Evolutionary conservation across 2,797 vertebrate genomes (phyloP), one percentile per base, ranked within the genome.

Genomic region (Pampus argenteus): DNA sequence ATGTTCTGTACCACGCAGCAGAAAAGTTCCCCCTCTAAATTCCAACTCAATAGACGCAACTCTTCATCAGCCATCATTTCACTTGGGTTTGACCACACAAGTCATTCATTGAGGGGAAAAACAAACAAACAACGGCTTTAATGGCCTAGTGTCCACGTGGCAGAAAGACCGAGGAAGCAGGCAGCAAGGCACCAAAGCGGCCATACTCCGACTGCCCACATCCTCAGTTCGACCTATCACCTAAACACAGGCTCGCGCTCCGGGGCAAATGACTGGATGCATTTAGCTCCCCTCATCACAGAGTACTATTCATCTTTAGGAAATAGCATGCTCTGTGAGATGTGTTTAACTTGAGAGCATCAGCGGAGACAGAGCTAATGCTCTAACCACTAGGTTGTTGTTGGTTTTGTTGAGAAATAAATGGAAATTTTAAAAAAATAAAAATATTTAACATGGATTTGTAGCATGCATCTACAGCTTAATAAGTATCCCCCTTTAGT

Each of bases 231-330:
- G 31, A 74, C 68, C 83, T 68, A 50, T 87, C 87, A 91, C 88
- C 81, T 88, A 88, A 91, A 89, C 87, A 86, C 88, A 89, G 78
- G 66, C 81, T 85, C 22, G 3, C 56, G 76, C 82, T 86, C 77
- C 80, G 80, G 76, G 89, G 82, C 68, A 88, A 88, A 87, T 83
- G 83, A 89, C 86, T 89, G 89, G 87, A 84, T 89, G 88, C 79
- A 90, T 92, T 91, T 90, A 93, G 84, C 81, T 84, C 71, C 50
- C 74, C 66, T 79, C 85, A 73, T 92, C 86, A 86, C 88, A 87
- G 78, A 77, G 74, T 74, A 54, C 77, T 75, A 89, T 89, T 91
- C 89, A 89, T 86, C 83, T 84, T 72, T 81, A 88, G 85, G 84
- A 89, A 91, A 90, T 83, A 59, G 85, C 80, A 69, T 70, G 69